A percentile compares a stretch with the other conserved stretches of the same genome.
phyloP scores from a whole-genome alignment of 2,113 vertebrate species.

The Sinosuthora webbiana region DNA sequence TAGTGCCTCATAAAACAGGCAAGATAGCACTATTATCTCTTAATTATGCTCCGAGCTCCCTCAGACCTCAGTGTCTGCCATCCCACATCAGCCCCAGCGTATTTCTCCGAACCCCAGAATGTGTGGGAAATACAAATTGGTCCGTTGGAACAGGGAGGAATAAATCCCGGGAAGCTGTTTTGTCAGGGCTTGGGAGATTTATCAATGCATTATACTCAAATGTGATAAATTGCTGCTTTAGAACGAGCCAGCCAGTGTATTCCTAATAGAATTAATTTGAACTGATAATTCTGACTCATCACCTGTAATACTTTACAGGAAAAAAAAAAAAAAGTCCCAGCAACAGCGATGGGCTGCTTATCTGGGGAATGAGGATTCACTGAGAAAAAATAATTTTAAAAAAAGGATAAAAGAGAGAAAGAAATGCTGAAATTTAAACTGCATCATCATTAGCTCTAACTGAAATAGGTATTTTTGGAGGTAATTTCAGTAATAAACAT shows the following conservation, averaged over 20 bases:
- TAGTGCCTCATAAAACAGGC: slow-evolving; percentile 2
- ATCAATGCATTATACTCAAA: neutral
- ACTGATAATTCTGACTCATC: neutral
- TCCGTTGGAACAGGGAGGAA: neutral
- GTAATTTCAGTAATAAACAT: neutral
- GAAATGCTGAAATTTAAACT: neutral
- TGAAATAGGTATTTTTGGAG: neutral
- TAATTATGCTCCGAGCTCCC: slow-evolving; percentile 19
- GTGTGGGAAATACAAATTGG: neutral
- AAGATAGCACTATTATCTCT: neutral
- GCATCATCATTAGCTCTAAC: neutral
- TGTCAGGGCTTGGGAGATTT: neutral
- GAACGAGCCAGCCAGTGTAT: neutral
- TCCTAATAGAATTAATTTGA: slow-evolving; percentile 12
- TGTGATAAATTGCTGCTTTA: neutral
- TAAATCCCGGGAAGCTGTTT: neutral
- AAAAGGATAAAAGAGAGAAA: neutral
- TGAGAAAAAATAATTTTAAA: neutral
- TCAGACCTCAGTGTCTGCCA: neutral
- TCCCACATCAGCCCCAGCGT: neutral
- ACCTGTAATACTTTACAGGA: neutral
- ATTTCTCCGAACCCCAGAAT: neutral
- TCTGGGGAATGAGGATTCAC: neutral
- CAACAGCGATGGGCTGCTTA: neutral
- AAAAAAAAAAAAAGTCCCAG: neutral